Base-by-base conservation (phyloP, 2,113 vertebrate species). In the Triplophysa tibetana region DNA sequence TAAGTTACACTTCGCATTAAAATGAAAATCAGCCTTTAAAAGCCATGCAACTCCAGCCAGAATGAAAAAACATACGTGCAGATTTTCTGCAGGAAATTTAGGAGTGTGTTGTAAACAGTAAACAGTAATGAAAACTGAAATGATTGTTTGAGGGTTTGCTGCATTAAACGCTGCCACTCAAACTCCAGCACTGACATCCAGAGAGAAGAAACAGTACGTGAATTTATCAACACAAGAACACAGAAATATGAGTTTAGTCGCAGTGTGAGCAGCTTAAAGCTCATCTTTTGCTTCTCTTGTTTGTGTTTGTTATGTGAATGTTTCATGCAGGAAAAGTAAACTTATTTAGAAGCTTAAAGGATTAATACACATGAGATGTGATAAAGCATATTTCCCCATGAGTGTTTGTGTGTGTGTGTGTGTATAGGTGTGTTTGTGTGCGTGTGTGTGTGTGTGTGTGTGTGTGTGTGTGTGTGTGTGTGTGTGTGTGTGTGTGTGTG, bases 251-350 rank as follows among this genome's bases (percentile, higher is more conserved):
- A 90, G 89, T 83, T 84, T 88, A 85, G 85, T 88, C 87, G 79
- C 70, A 78, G 82, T 87, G 84, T 85, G 88, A 81, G 73, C 75
- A 81, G 90, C 88, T 92, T 89, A 89, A 82, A 86, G 81, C 87
- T 72, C 84, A 56, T 83, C 80, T 80, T 91, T 91, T 92, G 90
- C 91, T 88, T 83, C 70, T 82, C 85, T 83, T 84, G 82, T 90
- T 89, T 91, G 87, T 83, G 19, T 86, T 89, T 89, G 87, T 86
- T 88, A 90, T 93, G 86, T 91, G 87, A 82, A 81, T 88, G 85
- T 82, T 91, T 90, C 91, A 93, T 92, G 90, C 89, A 1, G 72
- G 73, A 65, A 85, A 90, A 89, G 79, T 88, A 90, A 89, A 92
- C 19, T 79, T 89, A 89, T 90, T 88, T 84, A 82, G 90, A 88